Percentiles rank a stretch among this genome's conserved stretches.
phyloP scores from a whole-genome alignment of 2,113 vertebrate species.

The Phalacrocorax carbo region DNA sequence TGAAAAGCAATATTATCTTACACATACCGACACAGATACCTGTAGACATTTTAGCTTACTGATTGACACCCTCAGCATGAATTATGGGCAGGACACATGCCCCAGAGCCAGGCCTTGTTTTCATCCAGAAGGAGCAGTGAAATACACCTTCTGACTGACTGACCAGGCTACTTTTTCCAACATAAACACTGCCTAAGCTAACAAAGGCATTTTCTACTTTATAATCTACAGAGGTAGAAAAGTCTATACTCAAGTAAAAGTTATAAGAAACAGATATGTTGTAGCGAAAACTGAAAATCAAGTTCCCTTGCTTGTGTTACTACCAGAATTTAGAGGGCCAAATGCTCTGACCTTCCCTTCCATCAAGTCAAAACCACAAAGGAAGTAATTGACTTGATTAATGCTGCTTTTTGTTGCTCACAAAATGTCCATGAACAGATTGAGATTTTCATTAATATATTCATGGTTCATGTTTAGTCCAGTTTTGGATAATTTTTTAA shows the following conservation, averaged over 20 bases:
- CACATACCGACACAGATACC: not conserved
- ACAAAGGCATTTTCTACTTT: not conserved
- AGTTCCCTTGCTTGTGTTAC: not conserved
- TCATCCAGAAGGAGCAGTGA: not conserved
- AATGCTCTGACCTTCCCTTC: not conserved
- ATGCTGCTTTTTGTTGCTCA: not conserved
- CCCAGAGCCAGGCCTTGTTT: not conserved
- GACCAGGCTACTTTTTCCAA: not conserved
- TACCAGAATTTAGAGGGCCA: not conserved
- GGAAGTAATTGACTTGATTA: not conserved
- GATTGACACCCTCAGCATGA: not conserved
- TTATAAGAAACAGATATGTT: not conserved
- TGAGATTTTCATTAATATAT: conserved; percentile 45
- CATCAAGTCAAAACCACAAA: not conserved
- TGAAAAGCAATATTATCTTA: not conserved
- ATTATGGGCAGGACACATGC: not conserved
- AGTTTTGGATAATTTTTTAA: not conserved
- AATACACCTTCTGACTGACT: not conserved
- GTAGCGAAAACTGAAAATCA: not conserved
- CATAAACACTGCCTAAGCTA: rapidly evolving
- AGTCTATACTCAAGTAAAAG: not conserved
- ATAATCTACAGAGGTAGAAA: not conserved
- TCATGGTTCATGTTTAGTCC: not conserved
- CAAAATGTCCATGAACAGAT: conserved; percentile 14
- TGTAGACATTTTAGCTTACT: not conserved